Base-by-base conservation (phyloP, 2,888 invertebrate species). In the Rhopalosiphum nymphaeae region DNA sequence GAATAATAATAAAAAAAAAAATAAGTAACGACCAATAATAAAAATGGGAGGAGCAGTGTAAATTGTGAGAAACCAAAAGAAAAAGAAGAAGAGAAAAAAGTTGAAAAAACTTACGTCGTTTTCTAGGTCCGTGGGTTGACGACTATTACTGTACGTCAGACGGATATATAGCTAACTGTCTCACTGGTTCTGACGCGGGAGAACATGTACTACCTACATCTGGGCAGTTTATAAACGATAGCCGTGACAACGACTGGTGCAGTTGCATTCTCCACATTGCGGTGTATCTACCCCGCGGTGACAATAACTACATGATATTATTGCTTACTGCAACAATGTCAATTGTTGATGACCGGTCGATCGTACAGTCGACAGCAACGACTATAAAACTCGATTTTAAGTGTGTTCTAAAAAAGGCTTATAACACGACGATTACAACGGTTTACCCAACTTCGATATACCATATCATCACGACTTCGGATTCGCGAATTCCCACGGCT, bases 291-390 rank as follows among this genome's bases (percentile, higher is more conserved):
- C 78, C 9, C 78, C 21, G 78, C 36, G 36, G 78, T 78, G 78
- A 78, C 78, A 36, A 67, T 78, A 78, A 78, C 36, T n/a, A 67
- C 21, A 78, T 21, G 78, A 7, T 78, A 42, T 78, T 78, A 36
- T 78, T 78, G 36, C 21, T 36, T 36, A 21, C 36, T 36, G 78
- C 36, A 78, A 21, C 78, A 78, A 78, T 78, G 78, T 78, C 67
- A 67, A 67, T 36, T 67, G 67, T 67, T 67, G 78, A 78, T 78
- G 78, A 78, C 78, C 78, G 36, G 78, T 78, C 36, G 36, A 78
- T 36, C 21, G 78, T 9, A 78, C 78, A 78, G 36, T 78, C 78
- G 78, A 42, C 78, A 21, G 78, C 36, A 21, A 21, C 36, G 10
- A 16, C 36, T 78, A 36, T 78, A 36, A 78, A 78, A 78, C 78